These are phyloP conservation scores for Zeugodacus cucurbitae DNA, from an alignment of 1,140 invertebrate species.

Conservation along the genomic window DNA sequence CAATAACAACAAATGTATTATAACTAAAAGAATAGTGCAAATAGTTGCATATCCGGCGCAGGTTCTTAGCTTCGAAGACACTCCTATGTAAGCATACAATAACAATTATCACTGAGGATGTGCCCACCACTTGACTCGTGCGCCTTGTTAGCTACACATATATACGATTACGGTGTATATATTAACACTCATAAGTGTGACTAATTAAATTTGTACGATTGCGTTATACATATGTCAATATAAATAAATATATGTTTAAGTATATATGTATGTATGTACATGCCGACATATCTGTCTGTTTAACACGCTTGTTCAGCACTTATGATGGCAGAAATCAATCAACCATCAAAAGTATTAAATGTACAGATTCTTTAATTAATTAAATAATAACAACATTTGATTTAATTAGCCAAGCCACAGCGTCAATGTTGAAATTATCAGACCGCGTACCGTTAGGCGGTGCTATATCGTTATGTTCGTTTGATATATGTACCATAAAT, in stretches of 20 bases:
- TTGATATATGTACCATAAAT: background rate
- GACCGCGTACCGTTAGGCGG: background rate
- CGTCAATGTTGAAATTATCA: conserved; percentile 11
- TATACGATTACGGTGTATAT: background rate
- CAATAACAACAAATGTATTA: too few relatives aligned
- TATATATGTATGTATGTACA: too few relatives aligned
- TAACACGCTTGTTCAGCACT: background rate
- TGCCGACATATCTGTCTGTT: background rate
- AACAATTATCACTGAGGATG: too few relatives aligned
- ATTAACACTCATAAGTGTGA: background rate
- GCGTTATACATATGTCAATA: background rate
- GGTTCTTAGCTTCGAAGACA: too few relatives aligned
- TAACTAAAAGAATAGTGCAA: too few relatives aligned
- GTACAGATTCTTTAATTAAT: background rate
- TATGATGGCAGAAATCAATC: background rate
- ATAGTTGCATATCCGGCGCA: too few relatives aligned
- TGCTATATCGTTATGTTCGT: background rate
- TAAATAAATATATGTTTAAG: background rate
- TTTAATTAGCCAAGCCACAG: background rate
- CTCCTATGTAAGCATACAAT: too few relatives aligned
- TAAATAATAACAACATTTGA: background rate
- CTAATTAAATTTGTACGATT: background rate
- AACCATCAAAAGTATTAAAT: background rate
- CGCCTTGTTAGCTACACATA: too few relatives aligned
- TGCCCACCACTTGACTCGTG: too few relatives aligned